A percentile compares a stretch with the other conserved stretches of the same genome.
Conservation (phyloP, 2,113 vertebrate genomes). For the Puffinus mauretanicus region DNA sequence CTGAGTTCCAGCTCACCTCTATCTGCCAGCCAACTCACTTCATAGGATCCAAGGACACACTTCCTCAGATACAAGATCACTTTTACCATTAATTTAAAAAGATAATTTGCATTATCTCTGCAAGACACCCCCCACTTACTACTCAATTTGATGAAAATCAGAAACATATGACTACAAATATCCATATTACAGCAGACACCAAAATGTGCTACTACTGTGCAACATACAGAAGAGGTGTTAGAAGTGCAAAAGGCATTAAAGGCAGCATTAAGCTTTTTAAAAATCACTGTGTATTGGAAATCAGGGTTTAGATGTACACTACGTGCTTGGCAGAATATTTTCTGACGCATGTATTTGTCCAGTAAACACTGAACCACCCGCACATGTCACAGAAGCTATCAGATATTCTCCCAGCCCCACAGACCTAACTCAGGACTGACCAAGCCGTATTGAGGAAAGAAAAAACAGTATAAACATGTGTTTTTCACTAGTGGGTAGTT, state of each 20-base stretch:
- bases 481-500: neutral
- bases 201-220: neutral
- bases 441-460: rapidly evolving
- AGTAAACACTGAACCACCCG: neutral
- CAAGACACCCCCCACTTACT: neutral
- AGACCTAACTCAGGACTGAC: neutral
- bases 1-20: neutral
- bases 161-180: neutral
- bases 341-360: neutral
- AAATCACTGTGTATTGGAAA: neutral
- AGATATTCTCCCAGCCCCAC: neutral
- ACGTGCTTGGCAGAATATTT: neutral
- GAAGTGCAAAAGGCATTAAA: neutral
- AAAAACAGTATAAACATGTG: neutral
- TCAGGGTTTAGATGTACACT: neutral
- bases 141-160: neutral
- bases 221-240: neutral
- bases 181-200: neutral
- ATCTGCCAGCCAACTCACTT: neutral
- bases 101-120: neutral
- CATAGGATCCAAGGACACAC: neutral
- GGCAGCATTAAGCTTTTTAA: neutral
- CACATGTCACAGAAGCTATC: neutral
- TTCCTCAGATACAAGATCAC: neutral
- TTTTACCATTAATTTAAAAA: neutral